Conservation (phyloP, 2,113 vertebrate species). For the Mobula birostris region DNA sequence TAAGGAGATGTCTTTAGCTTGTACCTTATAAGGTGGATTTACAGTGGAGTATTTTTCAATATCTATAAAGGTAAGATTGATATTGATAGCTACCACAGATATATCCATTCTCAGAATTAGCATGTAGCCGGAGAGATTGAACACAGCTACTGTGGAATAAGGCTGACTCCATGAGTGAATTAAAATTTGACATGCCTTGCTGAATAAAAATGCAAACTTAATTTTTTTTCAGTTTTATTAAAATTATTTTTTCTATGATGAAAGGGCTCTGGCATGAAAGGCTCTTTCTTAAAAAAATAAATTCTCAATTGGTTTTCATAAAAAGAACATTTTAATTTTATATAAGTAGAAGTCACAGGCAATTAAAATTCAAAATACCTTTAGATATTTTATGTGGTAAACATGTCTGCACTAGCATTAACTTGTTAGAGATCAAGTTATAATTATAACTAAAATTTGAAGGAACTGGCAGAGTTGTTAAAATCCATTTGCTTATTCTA, state of each 20-base stretch:
- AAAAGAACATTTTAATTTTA: not conserved
- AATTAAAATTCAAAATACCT: not conserved
- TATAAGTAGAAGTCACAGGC: not conserved
- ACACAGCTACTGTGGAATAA: not conserved
- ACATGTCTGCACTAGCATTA: not conserved
- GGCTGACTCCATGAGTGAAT: not conserved
- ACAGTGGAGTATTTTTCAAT: not conserved
- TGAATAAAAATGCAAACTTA: not conserved
- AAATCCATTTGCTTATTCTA: not conserved
- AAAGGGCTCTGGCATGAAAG: not conserved
- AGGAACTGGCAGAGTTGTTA: not conserved
- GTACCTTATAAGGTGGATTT: not conserved
- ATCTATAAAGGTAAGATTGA: not conserved
- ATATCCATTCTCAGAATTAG: not conserved
- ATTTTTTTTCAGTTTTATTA: not conserved
- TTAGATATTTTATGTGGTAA: not conserved
- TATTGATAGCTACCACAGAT: not conserved
- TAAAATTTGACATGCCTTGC: not conserved
- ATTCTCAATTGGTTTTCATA: not conserved
- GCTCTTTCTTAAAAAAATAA: not conserved
- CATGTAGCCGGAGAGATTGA: not conserved
- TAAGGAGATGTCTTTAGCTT: not conserved
- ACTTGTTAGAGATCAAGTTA: not conserved
- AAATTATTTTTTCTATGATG: not conserved
- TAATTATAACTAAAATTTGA: not conserved